These are phyloP conservation scores for Spodoptera littoralis DNA, from an alignment of 2,888 invertebrate species.

Conservation along the genomic window DNA sequence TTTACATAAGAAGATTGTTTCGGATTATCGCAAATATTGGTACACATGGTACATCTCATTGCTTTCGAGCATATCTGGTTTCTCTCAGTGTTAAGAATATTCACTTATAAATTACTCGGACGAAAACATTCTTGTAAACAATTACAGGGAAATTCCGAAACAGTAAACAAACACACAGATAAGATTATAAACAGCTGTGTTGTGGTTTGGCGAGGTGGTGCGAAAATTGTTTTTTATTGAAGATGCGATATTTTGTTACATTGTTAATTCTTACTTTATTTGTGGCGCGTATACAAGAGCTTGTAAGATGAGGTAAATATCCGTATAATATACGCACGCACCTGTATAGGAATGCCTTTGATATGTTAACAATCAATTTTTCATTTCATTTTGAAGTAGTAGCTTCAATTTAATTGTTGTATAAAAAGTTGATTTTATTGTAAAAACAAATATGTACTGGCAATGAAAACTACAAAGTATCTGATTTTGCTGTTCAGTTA, in stretches of 20 bases:
- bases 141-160: constrained; percentile 33
- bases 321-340: neutral
- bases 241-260: constrained; percentile 20
- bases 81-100: constrained; percentile 35
- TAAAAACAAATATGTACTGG: too few species aligned
- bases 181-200: constrained; percentile 53
- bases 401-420: too few species aligned
- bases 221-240: constrained; percentile 33
- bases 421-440: too few species aligned
- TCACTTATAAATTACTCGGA: constrained; percentile 42
- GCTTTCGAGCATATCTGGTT: constrained; percentile 37
- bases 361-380: too few species aligned
- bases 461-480: too few species aligned
- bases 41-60: constrained; percentile 22
- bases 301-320: neutral
- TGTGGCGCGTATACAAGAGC: neutral
- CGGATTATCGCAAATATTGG: constrained; percentile 19
- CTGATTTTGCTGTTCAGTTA: too few species aligned
- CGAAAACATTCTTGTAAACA: constrained; percentile 38
- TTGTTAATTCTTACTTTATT: constrained; percentile 1
- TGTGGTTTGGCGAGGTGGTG: constrained; percentile 33
- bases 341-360: too few species aligned
- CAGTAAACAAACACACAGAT: constrained; percentile 50
- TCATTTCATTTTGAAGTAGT: too few species aligned
- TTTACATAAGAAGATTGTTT: constrained; percentile 25